Evolutionary conservation across 2,888 invertebrate species (phyloP).

Genomic region (Achlya flavicornis): DNA sequence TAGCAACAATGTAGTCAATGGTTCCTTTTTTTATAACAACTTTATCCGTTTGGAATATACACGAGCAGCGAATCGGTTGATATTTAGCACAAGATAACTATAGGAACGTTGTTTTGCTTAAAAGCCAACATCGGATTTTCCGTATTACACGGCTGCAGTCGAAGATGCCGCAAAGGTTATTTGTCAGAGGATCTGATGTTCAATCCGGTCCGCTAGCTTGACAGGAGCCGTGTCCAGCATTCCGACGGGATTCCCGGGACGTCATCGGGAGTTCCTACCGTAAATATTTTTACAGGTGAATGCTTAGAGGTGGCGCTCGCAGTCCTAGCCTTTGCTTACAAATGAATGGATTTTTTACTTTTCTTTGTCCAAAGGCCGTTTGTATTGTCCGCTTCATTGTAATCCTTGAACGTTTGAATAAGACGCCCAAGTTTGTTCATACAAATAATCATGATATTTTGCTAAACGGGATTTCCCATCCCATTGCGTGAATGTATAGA

Average conservation of each 20-base stretch:
- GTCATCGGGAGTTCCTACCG: conserved; percentile 54
- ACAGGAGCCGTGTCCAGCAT: conserved; percentile 44
- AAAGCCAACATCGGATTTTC: conserved; percentile 27
- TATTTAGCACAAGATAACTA: neutral
- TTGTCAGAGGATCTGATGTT: conserved; percentile 39
- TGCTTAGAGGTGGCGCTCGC: conserved; percentile 43
- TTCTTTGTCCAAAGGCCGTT: conserved; percentile 19
- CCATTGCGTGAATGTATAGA: conserved; percentile 11
- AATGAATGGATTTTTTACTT: conserved; percentile 38
- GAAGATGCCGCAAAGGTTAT: conserved; percentile 33
- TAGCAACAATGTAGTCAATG: neutral
- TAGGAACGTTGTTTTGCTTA: conserved; percentile 19
- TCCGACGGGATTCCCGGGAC: conserved; percentile 54
- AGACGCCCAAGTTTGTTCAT: neutral
- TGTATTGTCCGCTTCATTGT: conserved; percentile 6
- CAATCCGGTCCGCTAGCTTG: conserved; percentile 46
- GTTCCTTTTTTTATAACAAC: neutral
- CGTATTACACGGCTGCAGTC: conserved; percentile 35
- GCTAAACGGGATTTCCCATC: conserved; percentile 6
- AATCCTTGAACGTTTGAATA: conserved; percentile 10
- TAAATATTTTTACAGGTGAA: conserved; percentile 61
- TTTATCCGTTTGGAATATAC: neutral
- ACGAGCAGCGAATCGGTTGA: neutral
- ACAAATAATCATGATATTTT: conserved; percentile 3
- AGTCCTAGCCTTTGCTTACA: conserved; percentile 38